Base-by-base conservation (phyloP, 2,797 vertebrate species). In the Corythornis leucogaster region DNA sequence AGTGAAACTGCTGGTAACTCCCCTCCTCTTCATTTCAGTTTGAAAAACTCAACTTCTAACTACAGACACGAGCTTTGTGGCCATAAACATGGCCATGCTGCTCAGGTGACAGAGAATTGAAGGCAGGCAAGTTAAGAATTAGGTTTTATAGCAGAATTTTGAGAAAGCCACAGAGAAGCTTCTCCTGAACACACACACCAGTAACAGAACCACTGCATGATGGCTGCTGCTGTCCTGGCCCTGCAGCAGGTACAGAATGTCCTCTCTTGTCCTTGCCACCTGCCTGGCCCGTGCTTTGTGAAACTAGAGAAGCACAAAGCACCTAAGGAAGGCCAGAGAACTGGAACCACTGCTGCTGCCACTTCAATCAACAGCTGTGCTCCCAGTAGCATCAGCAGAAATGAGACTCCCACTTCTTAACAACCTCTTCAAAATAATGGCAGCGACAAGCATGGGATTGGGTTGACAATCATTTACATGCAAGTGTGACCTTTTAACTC, bases 381-480 rank as follows among this genome's bases (percentile, higher is more conserved):
- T 68, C 67, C 68, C 69, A 50, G 58, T 63, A 55, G 31, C 11
- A 17, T 20, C 61, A 67, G 26, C 54, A 81, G 73, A 93, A 78
- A 35, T 24, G 73, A 48, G 42, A 22, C 25, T 88, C 64, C 9
- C 0, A 0, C 22, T 69, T 79, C 62, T 62, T 71, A 75, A 93
- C 48, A 78, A 22, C 30, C 31, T 93, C 69, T 82, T 93, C 85
- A 71, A 77, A 92, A 87, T 21, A 78, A 89, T 22, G 48, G 33
- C 71, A 95, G 54, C 40, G 79, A 63, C 58, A 79, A 94, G 54
- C 8, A 0, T 79, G 53, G 57, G 81, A 69, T 93, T 92, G 53
- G 21, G 42, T 58, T 96, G 94, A 93, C 91, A 96, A 68, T 74
- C 78, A 92, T 95, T 97, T 97, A 87, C 79, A 88, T 94, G 83